Evolutionary conservation across 2,888 invertebrate species (phyloP).

Genomic region (Aporophyla nigra): DNA sequence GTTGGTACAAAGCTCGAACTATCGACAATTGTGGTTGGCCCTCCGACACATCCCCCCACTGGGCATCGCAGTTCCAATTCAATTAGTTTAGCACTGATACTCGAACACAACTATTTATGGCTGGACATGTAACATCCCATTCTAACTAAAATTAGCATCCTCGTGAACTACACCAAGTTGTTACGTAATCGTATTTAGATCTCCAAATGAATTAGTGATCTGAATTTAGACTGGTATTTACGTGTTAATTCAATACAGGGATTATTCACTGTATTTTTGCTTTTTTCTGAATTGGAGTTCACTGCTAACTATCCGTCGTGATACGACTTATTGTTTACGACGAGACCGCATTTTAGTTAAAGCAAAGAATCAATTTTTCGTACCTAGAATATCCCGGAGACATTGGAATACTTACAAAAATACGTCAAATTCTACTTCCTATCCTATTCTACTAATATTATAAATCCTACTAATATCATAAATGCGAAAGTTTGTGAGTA

Average conservation of each 20-base stretch:
- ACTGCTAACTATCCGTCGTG: background rate
- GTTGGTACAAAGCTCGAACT: constrained; percentile 24
- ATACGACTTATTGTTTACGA: background rate
- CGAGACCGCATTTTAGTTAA: background rate
- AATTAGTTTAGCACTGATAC: constrained; percentile 48
- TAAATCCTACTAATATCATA: too few species aligned
- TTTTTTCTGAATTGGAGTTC: background rate
- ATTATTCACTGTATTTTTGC: too few species aligned
- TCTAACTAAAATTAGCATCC: constrained; percentile 18
- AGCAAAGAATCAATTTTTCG: background rate
- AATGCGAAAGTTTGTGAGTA: too few species aligned
- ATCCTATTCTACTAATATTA: too few species aligned
- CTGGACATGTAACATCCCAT: constrained; percentile 15
- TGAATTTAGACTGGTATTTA: background rate
- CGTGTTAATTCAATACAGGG: background rate
- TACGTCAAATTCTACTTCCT: too few species aligned
- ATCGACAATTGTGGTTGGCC: constrained; percentile 47
- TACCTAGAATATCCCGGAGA: background rate
- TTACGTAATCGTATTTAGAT: background rate
- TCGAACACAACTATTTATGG: constrained; percentile 22
- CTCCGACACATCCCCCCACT: constrained; percentile 10
- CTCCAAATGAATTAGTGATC: background rate
- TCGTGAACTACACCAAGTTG: background rate
- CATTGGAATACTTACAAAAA: constrained; percentile 3
- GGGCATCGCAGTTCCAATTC: constrained; percentile 36